phyloP scores from a whole-genome alignment of 2,888 invertebrate species.

The Urechis unicinctus region DNA sequence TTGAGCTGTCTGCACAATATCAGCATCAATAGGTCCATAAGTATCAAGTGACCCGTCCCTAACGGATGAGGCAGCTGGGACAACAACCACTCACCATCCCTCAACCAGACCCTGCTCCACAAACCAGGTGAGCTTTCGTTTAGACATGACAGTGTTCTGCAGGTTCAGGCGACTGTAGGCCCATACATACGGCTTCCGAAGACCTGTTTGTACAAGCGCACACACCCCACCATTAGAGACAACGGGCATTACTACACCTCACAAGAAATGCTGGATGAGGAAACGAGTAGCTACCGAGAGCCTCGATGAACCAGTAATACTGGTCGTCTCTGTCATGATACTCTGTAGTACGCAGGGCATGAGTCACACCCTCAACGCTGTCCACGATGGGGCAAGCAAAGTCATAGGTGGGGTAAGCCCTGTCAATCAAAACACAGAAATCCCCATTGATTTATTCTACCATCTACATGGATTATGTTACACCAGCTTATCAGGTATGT shows the following conservation, averaged over 20 bases:
- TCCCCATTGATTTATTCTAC: too few relatives aligned
- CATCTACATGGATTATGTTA: not conserved
- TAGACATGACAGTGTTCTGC: conserved; percentile 96
- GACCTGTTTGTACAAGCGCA: conserved; percentile 21
- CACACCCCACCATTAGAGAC: not conserved
- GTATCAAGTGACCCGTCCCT: not conserved
- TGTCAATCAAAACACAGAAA: conserved; percentile 49
- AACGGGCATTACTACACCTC: not conserved
- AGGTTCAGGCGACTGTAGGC: conserved; percentile 94
- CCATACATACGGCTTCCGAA: conserved; percentile 86
- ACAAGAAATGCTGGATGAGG: not conserved
- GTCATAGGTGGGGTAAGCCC: conserved; percentile 98
- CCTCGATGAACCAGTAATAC: conserved; percentile 75
- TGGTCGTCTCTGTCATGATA: conserved; percentile 94
- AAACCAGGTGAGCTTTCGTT: conserved; percentile 96
- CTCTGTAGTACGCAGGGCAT: conserved; percentile 94
- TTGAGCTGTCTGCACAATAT: too few relatives aligned
- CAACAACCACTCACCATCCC: conserved; percentile 69
- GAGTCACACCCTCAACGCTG: conserved; percentile 93
- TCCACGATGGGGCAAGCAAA: conserved; percentile 99
- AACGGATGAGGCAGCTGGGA: not conserved
- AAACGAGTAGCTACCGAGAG: conserved; percentile 28
- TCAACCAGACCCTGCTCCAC: conserved; percentile 89
- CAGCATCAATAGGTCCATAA: too few relatives aligned
- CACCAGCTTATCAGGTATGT: too few relatives aligned